phyloP scores from a whole-genome alignment of 2,113 vertebrate genomes.

The Cepphus grylle region DNA sequence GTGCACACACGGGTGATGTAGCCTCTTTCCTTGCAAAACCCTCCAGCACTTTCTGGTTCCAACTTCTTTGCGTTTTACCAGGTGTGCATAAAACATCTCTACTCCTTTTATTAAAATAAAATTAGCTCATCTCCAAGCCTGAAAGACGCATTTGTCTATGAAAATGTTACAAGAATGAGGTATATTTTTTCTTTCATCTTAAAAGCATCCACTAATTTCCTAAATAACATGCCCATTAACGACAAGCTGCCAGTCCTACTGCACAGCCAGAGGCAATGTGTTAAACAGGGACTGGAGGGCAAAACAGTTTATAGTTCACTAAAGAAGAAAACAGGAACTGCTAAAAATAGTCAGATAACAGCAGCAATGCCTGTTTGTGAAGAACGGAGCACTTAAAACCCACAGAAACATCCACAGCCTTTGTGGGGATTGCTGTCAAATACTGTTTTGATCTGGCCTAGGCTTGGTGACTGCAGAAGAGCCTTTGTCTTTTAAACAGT shows the following conservation, averaged over 20 bases:
- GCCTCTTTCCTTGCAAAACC: neutral
- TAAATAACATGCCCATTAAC: neutral
- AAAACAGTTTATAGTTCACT: neutral
- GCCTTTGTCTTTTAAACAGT: neutral
- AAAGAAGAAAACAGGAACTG: neutral
- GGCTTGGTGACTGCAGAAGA: neutral
- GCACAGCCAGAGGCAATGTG: neutral
- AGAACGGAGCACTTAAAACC: fast-evolving
- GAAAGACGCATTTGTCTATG: neutral
- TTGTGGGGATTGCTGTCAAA: neutral
- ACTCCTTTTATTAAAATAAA: neutral
- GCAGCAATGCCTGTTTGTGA: neutral
- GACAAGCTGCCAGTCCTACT: neutral
- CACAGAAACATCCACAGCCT: neutral
- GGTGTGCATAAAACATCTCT: neutral
- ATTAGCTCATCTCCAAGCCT: neutral
- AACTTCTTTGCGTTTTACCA: neutral
- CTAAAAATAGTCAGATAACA: neutral
- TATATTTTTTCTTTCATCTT: neutral
- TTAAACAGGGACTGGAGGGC: neutral
- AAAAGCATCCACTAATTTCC: neutral
- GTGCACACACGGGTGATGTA: fast-evolving
- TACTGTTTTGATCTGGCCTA: neutral
- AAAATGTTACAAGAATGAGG: neutral
- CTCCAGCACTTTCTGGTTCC: neutral